Conservation (phyloP, 2,797 vertebrate species). For the Triplophysa bombifrons region DNA sequence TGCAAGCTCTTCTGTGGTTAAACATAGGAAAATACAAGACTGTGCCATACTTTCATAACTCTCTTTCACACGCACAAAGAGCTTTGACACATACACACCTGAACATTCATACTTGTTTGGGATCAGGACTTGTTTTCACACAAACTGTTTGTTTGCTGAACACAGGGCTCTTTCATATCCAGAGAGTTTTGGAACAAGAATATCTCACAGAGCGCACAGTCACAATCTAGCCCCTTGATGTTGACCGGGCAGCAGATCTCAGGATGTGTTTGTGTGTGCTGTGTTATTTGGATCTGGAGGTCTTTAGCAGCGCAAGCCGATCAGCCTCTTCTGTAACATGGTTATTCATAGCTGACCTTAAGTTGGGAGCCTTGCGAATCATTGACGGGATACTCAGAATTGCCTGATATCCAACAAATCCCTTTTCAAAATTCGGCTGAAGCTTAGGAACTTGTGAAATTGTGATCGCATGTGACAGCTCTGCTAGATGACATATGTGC, state of each 20-base stretch:
- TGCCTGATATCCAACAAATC: background rate
- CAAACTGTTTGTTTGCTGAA: conserved; percentile 63
- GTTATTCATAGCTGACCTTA: conserved; percentile 23
- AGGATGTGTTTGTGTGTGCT: background rate
- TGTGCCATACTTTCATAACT: background rate
- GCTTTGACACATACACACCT: conserved; percentile 7
- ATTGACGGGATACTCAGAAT: conserved; percentile 18
- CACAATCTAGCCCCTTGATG: conserved; percentile 30
- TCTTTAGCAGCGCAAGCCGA: background rate
- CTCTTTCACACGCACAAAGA: background rate
- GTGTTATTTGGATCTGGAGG: background rate
- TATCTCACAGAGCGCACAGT: conserved; percentile 29
- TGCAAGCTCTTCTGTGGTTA: background rate
- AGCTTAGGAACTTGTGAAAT: background rate
- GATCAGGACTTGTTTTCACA: conserved; percentile 68
- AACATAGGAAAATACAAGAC: background rate
- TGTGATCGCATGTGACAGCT: background rate
- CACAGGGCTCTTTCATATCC: conserved; percentile 70
- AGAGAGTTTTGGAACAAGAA: conserved; percentile 3
- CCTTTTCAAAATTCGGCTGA: background rate
- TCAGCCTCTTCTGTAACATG: conserved; percentile 1
- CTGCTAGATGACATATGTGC: background rate
- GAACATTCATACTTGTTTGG: conserved; percentile 42
- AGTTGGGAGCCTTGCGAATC: conserved; percentile 4
- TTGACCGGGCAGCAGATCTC: background rate